Conservation (phyloP, 2,113 vertebrate genomes). For the Vulpes vulpes region DNA sequence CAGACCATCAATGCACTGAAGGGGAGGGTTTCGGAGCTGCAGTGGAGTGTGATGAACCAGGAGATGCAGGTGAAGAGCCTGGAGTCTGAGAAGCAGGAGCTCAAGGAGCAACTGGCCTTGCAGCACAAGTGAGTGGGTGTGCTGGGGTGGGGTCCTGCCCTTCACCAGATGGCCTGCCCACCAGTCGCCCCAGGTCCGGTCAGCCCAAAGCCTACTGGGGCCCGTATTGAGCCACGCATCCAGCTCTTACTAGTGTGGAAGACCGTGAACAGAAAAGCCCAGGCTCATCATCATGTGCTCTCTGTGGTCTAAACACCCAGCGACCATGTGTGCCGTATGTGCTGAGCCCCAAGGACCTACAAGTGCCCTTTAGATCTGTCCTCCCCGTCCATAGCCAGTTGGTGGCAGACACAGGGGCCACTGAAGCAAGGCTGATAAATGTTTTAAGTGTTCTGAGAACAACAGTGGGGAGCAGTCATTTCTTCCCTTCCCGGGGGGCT, state of each 20-base stretch:
- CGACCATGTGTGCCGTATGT: fast-evolving
- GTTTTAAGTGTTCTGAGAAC: fast-evolving
- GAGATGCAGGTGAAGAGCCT: conserved; percentile 91
- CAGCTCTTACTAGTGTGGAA: fast-evolving
- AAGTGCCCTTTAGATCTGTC: fast-evolving
- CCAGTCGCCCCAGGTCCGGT: neutral
- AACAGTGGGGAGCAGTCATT: fast-evolving
- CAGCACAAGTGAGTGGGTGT: conserved; percentile 90
- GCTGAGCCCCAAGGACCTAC: fast-evolving
- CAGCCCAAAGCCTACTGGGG: neutral
- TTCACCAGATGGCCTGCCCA: neutral
- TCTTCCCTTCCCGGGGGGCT: neutral
- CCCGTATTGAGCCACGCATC: fast-evolving
- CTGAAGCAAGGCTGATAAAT: neutral
- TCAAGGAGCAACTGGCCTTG: conserved; percentile 93
- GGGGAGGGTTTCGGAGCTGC: conserved; percentile 93
- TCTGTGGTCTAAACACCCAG: neutral
- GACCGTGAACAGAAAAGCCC: too few relatives aligned
- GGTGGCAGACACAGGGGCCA: neutral
- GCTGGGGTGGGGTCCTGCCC: neutral
- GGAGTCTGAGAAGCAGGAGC: conserved; percentile 92
- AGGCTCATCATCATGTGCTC: fast-evolving
- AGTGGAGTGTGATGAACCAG: conserved; percentile 93
- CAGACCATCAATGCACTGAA: conserved; percentile 90
- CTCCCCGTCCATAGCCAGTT: neutral